Percentiles rank a stretch among this genome's conserved stretches.
Evolutionary conservation across 2,797 vertebrate species (phyloP).

Genomic region (Philypnodon macrostomus): DNA sequence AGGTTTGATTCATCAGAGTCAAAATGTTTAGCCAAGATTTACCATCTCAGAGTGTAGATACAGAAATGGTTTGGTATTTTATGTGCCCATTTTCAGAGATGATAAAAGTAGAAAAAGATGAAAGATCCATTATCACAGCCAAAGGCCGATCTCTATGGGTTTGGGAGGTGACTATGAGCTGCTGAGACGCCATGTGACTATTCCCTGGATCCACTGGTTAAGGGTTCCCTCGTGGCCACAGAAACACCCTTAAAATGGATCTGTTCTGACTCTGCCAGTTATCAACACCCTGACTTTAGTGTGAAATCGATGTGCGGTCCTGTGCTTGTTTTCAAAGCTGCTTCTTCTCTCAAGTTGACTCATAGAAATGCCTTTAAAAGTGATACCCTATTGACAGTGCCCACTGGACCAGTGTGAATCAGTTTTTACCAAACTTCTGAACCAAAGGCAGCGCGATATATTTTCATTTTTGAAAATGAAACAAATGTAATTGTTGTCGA

Average conservation of each 20-base stretch:
- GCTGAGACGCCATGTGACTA: conserved; percentile 13
- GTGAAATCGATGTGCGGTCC: conserved; percentile 43
- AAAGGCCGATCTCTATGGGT: neutral
- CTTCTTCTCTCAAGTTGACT: conserved; percentile 4
- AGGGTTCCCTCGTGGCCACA: conserved; percentile 23
- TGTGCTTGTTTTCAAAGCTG: conserved; percentile 27
- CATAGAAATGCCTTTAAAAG: conserved; percentile 20
- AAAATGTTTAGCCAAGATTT: neutral
- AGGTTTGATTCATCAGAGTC: neutral
- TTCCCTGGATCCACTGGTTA: neutral
- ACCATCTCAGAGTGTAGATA: too few relatives aligned
- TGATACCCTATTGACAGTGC: conserved; percentile 7
- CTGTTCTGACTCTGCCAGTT: conserved; percentile 33
- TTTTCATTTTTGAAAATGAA: conserved; percentile 18
- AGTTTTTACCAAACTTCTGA: neutral
- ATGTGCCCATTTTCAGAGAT: neutral
- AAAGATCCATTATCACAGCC: neutral
- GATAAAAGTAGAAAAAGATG: conserved; percentile 12
- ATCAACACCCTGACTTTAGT: conserved; percentile 49
- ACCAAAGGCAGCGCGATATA: conserved; percentile 17
- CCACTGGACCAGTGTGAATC: neutral
- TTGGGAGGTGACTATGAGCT: conserved; percentile 4
- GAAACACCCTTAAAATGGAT: conserved; percentile 58
- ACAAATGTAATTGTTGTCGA: conserved; percentile 25
- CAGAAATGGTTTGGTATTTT: too few relatives aligned